These are phyloP conservation scores for Cephus pulcher DNA, from an alignment of 2,888 invertebrate genomes.

Conservation along the genomic window DNA sequence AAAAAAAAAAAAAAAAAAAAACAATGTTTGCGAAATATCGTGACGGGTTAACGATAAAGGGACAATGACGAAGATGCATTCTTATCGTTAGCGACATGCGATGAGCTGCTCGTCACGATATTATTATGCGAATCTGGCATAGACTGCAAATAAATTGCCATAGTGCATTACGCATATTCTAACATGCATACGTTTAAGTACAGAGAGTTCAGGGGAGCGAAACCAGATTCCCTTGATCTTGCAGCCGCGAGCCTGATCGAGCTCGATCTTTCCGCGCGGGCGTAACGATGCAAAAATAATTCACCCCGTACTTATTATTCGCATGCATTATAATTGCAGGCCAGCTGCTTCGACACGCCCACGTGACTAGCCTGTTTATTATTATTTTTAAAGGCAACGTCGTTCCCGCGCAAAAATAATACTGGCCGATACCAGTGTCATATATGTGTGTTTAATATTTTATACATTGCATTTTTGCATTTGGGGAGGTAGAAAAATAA, in stretches of 20 bases:
- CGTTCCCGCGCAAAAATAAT: neutral
- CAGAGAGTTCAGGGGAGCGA: conserved; percentile 8
- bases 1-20: neutral
- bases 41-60: neutral
- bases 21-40: neutral
- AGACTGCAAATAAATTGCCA: neutral
- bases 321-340: neutral
- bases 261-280: conserved; percentile 8
- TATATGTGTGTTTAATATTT: neutral
- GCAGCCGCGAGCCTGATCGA: conserved; percentile 20
- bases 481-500: neutral
- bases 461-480: neutral
- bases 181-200: neutral
- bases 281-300: conserved; percentile 10
- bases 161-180: neutral
- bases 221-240: conserved; percentile 59
- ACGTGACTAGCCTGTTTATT: neutral
- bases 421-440: neutral
- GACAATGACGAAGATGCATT: neutral
- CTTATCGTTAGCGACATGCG: neutral
- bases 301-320: neutral
- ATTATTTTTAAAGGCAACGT: neutral
- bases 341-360: neutral
- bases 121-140: neutral
- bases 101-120: neutral